phyloP scores from a whole-genome alignment of 2,113 vertebrate species.

The Cygnus buccinator region DNA sequence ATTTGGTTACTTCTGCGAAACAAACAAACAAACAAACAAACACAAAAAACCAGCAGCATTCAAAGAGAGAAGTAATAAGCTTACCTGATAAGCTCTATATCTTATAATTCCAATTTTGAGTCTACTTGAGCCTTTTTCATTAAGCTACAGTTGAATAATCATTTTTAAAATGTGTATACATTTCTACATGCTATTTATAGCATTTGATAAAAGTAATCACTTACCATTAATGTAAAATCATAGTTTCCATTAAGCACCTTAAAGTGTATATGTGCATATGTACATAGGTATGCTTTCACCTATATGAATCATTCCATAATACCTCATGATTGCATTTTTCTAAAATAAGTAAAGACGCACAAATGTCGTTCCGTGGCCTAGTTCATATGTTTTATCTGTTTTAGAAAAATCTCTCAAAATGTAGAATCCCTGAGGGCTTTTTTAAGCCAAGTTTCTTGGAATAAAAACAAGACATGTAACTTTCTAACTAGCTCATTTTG shows the following conservation, averaged over 20 bases:
- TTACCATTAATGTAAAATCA: not conserved
- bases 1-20: not conserved
- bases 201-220: not conserved
- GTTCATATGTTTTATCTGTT: not conserved
- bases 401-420: constrained; percentile 25
- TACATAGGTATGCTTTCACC: accelerated
- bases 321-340: not conserved
- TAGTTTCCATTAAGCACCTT: not conserved
- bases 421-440: not conserved
- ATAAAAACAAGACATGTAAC: constrained; percentile 22
- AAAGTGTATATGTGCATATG: not conserved
- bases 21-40: too few species aligned
- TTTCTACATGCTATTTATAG: not conserved
- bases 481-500: constrained; percentile 79
- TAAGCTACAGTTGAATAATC: not conserved
- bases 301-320: not conserved
- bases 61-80: not conserved
- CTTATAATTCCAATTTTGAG: not conserved
- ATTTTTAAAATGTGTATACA: not conserved
- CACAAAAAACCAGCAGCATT: not conserved
- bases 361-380: not conserved
- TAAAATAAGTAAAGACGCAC: not conserved
- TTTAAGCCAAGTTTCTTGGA: constrained; percentile 37
- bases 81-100: not conserved
- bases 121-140: not conserved